Evolutionary conservation across 2,113 vertebrate species (phyloP).

Genomic region (Pimephales promelas): DNA sequence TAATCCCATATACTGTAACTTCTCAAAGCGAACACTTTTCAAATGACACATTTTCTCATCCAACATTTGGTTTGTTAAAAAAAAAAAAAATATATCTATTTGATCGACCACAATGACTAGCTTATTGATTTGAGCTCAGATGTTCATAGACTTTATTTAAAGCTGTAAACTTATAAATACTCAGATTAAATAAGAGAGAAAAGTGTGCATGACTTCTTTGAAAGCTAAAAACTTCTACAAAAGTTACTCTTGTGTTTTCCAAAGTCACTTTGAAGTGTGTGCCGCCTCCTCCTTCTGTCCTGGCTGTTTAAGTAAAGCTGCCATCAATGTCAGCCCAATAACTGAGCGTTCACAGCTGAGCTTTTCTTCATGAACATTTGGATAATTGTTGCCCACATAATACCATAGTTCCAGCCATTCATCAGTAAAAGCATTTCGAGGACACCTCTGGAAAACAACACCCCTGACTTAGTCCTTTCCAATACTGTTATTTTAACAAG

Average conservation of each 20-base stretch:
- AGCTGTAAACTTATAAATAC: conserved; percentile 9
- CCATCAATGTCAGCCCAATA: not conserved
- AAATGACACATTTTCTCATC: conserved; percentile 32
- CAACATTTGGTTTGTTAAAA: not conserved
- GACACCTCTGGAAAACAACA: conserved; percentile 22
- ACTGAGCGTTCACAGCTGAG: not conserved
- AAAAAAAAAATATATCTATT: not conserved
- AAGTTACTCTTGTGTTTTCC: not conserved
- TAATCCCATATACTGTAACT: conserved; percentile 38
- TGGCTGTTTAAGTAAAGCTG: conserved; percentile 16
- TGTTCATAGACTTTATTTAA: conserved; percentile 8
- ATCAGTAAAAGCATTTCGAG: not conserved
- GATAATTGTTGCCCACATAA: conserved; percentile 24
- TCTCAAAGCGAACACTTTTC: conserved; percentile 49
- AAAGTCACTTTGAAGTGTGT: not conserved
- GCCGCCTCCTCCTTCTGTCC: not conserved
- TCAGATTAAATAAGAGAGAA: not conserved
- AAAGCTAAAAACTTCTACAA: not conserved
- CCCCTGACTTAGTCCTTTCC: conserved; percentile 21
- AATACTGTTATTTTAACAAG: not conserved
- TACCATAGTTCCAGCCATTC: conserved; percentile 8
- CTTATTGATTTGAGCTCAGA: conserved; percentile 1
- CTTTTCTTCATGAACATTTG: not conserved
- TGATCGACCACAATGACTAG: not conserved
- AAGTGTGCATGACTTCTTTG: not conserved